These are phyloP conservation scores for Eulemur rufifrons DNA, from an alignment of 2,113 vertebrate species.

Conservation along the genomic window DNA sequence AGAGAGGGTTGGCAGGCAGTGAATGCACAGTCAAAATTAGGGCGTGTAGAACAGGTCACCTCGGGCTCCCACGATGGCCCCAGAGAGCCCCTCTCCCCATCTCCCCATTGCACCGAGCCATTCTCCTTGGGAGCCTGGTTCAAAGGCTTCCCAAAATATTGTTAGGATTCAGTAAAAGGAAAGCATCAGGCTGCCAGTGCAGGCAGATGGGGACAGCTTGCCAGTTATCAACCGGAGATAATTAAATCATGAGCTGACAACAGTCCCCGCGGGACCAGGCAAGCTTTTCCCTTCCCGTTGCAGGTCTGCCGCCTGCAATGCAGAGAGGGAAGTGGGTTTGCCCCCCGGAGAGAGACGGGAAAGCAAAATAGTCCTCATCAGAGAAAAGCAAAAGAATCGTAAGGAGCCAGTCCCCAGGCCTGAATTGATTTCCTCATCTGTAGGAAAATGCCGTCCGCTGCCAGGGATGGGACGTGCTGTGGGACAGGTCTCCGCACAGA, in stretches of 20 bases:
- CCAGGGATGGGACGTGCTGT: rapidly evolving
- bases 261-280: neutral
- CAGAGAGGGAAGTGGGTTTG: neutral
- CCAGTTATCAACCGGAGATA: neutral
- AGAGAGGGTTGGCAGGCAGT: neutral
- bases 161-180: neutral
- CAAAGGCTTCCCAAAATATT: constrained; percentile 3
- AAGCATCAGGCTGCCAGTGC: neutral
- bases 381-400: neutral
- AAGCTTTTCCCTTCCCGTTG: neutral
- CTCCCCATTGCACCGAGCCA: neutral
- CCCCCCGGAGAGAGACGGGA: neutral
- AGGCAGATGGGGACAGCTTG: neutral
- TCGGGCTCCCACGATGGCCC: neutral
- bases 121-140: neutral
- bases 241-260: neutral
- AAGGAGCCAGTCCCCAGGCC: neutral
- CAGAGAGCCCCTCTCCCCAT: no score
- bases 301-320: neutral
- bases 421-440: neutral
- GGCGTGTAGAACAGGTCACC: rapidly evolving
- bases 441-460: neutral
- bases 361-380: neutral
- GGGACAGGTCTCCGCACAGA: rapidly evolving
- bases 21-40: neutral